These are phyloP conservation scores for Epinotia brunnichana DNA, from an alignment of 2,888 invertebrate genomes.

Conservation along the genomic window DNA sequence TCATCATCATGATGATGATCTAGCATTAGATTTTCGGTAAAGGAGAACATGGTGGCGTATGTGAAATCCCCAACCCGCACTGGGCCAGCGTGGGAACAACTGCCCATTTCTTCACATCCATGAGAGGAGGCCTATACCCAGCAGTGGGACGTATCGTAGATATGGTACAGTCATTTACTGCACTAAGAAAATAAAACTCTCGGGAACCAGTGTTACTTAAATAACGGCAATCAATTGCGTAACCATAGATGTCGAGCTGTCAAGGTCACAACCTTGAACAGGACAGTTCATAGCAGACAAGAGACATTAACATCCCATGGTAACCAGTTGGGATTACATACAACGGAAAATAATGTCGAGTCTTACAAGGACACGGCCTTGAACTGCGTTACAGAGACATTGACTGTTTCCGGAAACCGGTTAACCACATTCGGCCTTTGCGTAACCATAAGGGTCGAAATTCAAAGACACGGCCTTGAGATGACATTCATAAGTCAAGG, in stretches of 20 bases:
- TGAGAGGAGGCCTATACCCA: no score
- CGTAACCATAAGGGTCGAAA: background rate
- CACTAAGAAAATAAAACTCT: no score
- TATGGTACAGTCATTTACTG: no score
- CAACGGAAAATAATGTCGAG: background rate
- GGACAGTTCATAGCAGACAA: background rate
- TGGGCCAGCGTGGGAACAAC: no score
- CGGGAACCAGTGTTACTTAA: no score
- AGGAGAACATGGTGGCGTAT: no score
- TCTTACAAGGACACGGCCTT: conserved; percentile 5
- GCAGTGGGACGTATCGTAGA: no score
- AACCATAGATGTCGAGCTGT: conserved; percentile 2
- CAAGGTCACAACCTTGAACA: conserved; percentile 26
- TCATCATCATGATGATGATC: no score
- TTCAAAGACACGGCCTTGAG: background rate
- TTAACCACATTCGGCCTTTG: background rate
- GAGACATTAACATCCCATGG: no score
- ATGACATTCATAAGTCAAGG: background rate
- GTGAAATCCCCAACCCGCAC: no score
- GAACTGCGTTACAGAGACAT: background rate
- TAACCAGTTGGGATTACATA: background rate
- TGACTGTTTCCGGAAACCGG: background rate
- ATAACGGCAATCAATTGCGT: background rate
- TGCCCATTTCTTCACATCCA: no score
- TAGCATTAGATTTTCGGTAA: no score